These are phyloP conservation scores for Mystacornis crossleyi DNA, from an alignment of 2,113 vertebrate genomes.

Conservation along the genomic window DNA sequence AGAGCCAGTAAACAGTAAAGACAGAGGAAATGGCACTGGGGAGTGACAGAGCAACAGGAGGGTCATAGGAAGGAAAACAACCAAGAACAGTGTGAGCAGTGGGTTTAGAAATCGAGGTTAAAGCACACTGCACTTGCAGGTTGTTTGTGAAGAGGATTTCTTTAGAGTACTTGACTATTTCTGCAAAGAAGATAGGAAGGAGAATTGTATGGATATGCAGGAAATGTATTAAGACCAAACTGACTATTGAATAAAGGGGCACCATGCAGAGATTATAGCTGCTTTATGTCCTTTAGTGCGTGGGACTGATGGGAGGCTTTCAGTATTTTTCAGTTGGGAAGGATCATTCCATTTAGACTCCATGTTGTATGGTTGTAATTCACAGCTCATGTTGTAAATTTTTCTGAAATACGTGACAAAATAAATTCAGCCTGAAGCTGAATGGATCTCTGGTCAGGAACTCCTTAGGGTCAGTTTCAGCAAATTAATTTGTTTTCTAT, in stretches of 20 bases:
- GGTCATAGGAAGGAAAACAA: neutral
- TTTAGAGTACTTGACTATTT: neutral
- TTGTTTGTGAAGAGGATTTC: neutral
- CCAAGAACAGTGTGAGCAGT: neutral
- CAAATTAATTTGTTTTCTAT: neutral
- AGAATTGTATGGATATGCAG: neutral
- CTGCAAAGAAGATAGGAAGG: neutral
- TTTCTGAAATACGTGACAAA: neutral
- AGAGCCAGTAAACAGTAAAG: neutral
- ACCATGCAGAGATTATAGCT: accelerated
- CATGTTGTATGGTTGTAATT: neutral
- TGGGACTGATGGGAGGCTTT: neutral
- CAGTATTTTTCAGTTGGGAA: accelerated
- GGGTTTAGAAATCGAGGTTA: neutral
- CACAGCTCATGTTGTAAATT: neutral
- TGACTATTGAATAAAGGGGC: neutral
- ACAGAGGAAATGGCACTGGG: neutral
- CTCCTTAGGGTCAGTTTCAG: neutral
- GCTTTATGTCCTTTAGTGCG: neutral
- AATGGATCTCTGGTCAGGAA: neutral
- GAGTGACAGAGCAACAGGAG: neutral
- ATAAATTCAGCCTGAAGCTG: neutral
- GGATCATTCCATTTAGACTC: neutral
- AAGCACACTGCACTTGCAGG: neutral
- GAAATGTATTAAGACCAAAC: neutral